phyloP scores from a whole-genome alignment of 2,888 invertebrate genomes.

The Camponotus fellah region DNA sequence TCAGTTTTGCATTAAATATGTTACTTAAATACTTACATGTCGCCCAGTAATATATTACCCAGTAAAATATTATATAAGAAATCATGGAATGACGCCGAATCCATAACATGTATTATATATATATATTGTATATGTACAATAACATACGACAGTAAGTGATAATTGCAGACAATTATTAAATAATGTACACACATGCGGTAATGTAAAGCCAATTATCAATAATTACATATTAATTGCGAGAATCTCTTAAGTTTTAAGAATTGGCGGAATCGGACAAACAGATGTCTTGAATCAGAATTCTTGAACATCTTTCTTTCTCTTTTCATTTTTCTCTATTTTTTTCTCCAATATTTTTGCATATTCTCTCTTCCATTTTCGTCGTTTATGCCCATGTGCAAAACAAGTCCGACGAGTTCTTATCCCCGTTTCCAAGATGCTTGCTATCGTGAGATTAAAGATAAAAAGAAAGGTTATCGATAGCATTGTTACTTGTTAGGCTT shows the following conservation, averaged over 20 bases:
- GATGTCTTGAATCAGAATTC: constrained; percentile 9
- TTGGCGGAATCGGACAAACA: constrained; percentile 28
- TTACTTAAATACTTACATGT: constrained; percentile 23
- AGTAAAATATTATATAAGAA: constrained; percentile 63
- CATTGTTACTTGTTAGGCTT: not conserved
- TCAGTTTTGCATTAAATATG: constrained; percentile 35
- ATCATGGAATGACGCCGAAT: not conserved
- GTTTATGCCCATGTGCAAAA: constrained; percentile 21
- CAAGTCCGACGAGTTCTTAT: constrained; percentile 54
- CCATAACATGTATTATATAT: not conserved
- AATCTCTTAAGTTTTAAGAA: constrained; percentile 23
- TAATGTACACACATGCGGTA: constrained; percentile 33
- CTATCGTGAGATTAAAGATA: constrained; percentile 53
- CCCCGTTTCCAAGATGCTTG: constrained; percentile 46
- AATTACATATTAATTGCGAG: constrained; percentile 61
- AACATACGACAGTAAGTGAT: constrained; percentile 58
- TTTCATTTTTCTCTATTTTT: not conserved
- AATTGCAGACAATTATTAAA: constrained; percentile 50
- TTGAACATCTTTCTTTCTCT: constrained; percentile 3
- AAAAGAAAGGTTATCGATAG: constrained; percentile 15
- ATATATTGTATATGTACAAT: constrained; percentile 29
- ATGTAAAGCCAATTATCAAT: constrained; percentile 50
- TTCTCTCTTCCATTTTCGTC: constrained; percentile 53
- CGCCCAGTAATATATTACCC: constrained; percentile 31
- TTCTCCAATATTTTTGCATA: not conserved